These are phyloP conservation scores for Thera britannica DNA, from an alignment of 2,888 invertebrate genomes.

Conservation along the genomic window DNA sequence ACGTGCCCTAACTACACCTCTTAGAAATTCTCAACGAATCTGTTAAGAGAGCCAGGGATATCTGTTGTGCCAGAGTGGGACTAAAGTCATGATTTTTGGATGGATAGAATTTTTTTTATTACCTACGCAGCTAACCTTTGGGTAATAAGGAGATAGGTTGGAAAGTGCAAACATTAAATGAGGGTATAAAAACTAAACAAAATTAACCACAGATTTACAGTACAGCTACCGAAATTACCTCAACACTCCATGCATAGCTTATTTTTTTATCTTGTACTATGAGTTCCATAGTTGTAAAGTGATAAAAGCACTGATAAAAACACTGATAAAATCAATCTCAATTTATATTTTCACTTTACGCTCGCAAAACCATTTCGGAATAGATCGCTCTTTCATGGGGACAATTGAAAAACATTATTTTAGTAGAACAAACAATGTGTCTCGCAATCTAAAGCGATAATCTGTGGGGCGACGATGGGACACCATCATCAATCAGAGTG, in stretches of 20 bases:
- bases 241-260: not conserved
- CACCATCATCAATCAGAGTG: slow-evolving; percentile 65
- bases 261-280: not conserved
- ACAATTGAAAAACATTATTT: slow-evolving; percentile 58
- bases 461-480: slow-evolving; percentile 54
- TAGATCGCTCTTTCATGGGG: slow-evolving; percentile 42
- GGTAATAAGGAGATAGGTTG: no score
- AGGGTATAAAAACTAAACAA: no score
- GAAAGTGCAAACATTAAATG: no score
- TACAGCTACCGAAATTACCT: not conserved
- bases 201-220: no score
- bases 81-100: no score
- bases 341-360: slow-evolving; percentile 21
- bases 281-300: slow-evolving; percentile 7
- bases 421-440: slow-evolving; percentile 63
- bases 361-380: slow-evolving; percentile 30
- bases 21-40: no score
- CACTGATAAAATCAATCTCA: slow-evolving; percentile 6
- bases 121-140: no score
- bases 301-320: slow-evolving; percentile 4
- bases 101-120: no score
- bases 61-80: no score
- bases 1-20: no score
- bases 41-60: no score
- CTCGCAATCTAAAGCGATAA: slow-evolving; percentile 65